Conservation (phyloP, 2,797 vertebrate genomes). For the Macropodus opercularis region DNA sequence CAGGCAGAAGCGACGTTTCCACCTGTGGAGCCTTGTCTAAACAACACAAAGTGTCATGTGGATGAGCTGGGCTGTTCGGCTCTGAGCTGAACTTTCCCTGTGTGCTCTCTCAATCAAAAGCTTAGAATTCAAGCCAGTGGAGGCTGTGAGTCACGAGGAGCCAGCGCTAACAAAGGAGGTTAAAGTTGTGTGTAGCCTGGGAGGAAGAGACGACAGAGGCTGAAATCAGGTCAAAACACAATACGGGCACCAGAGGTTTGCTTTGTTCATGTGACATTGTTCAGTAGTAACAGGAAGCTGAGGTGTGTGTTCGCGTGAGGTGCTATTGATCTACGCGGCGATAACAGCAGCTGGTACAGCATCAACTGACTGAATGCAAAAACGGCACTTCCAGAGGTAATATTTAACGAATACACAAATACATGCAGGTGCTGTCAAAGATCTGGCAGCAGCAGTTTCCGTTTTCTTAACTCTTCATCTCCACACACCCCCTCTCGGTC, state of each 20-base stretch:
- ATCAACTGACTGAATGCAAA: neutral
- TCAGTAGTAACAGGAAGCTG: conserved; percentile 3
- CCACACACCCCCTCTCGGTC: neutral
- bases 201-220: neutral
- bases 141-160: neutral
- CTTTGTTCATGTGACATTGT: neutral
- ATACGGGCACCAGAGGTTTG: neutral
- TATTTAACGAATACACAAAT: neutral
- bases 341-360: neutral
- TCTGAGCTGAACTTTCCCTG: neutral
- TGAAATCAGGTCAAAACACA: neutral
- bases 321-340: neutral
- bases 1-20: neutral
- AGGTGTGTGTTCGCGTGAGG: neutral
- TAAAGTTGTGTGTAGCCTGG: neutral
- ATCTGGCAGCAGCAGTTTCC: conserved; percentile 5
- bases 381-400: neutral
- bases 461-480: conserved; percentile 3
- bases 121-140: neutral
- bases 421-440: neutral
- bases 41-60: neutral
- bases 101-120: neutral
- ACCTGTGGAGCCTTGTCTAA: neutral
- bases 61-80: neutral
- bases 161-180: neutral